Evolutionary conservation across 1,140 invertebrate species (phyloP).

Genomic region (Pollicipes pollicipes): DNA sequence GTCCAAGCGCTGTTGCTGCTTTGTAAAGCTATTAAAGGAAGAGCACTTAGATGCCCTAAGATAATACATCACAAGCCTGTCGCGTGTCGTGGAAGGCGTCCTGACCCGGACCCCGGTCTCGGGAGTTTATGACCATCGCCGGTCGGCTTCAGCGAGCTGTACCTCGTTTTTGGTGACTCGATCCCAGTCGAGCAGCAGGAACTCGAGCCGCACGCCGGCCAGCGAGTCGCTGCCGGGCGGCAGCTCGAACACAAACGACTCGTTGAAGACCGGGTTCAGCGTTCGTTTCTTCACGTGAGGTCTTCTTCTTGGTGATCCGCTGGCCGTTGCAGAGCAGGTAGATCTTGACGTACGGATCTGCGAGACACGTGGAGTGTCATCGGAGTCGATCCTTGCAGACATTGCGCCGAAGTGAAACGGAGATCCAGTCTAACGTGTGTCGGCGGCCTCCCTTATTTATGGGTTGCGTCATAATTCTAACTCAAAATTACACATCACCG

Average conservation of each 20-base stretch:
- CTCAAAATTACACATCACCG: no score
- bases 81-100: no score
- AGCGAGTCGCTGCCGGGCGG: slow-evolving; percentile 52
- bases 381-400: not conserved
- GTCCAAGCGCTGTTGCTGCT: no score
- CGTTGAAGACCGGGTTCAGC: slow-evolving; percentile 94
- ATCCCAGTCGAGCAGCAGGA: slow-evolving; percentile 90
- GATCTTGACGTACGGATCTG: slow-evolving; percentile 78
- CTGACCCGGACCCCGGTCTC: no score
- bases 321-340: slow-evolving; percentile 93
- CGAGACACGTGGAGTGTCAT: slow-evolving; percentile 13
- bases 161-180: slow-evolving; percentile 94
- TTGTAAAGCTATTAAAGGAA: no score
- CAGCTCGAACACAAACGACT: slow-evolving; percentile 58
- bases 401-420: slow-evolving; percentile 5
- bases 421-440: no score
- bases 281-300: slow-evolving; percentile 96
- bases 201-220: slow-evolving; percentile 75
- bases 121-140: no score
- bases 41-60: no score
- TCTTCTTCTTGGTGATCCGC: slow-evolving; percentile 95
- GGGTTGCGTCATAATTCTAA: no score
- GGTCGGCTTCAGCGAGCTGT: no score
- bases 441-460: no score
- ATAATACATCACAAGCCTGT: no score